Evolutionary conservation across 2,888 invertebrate genomes (phyloP), one percentile per base, ranked within the genome.

Genomic region (Malthinus flaveolus): DNA sequence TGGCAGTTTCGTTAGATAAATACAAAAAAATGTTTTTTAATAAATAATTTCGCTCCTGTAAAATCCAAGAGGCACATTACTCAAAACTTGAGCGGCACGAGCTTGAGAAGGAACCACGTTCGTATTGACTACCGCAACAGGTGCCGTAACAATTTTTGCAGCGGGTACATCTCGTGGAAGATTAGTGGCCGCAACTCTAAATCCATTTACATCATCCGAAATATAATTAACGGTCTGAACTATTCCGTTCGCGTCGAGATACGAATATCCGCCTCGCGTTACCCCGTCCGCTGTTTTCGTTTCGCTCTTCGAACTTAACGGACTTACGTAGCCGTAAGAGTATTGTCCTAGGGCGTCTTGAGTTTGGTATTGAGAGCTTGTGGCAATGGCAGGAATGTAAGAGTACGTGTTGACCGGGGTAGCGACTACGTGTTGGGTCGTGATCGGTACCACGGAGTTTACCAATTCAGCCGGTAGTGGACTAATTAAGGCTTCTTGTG

Each of bases 241-340:
- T 54, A 84, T 78, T 1, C 87, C 87, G 70, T 86, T 81, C 10
- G 85, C 85, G 72, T 89, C 88, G 54, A 88, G 82, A 72, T 88
- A 89, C 35, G 87, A 86, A 72, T 88, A 89, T 39, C 84, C 85
- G 46, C 87, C 87, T 57, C 83, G 81, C 23, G 85, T 86, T 9
- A 85, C 81, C 11, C 87, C 87, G 70, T 87, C 85, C 55, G 83
- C 78, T 2, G 82, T 80, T 59, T 84, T 83, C 0, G 83, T 79
- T 75, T 89, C 89, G 37, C 83, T 82, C 73, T 87, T 87, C 62
- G 86, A 83, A 61, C 85, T 84, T 48, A 85, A 84, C 45, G 86
- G 87, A 59, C 86, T 87, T 44, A 83, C 77, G 73, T 87, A 87
- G 23, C 87, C 87, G 71, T 84, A 85, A 58, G 80, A 79, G 74